Conservation (phyloP, 2,113 vertebrate genomes). For the Agelaius phoeniceus region DNA sequence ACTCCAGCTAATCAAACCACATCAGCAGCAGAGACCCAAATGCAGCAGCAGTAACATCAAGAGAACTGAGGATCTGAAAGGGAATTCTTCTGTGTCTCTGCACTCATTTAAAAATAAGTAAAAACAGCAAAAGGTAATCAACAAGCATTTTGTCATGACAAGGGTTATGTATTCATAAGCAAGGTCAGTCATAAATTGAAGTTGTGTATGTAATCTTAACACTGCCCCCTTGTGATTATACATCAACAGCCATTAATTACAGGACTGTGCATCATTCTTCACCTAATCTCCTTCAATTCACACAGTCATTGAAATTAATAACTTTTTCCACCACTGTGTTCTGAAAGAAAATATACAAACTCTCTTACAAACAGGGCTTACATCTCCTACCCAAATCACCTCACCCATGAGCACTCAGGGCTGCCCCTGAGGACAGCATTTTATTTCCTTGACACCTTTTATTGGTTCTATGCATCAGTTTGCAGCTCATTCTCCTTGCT, state of each 20-base stretch:
- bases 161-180: background rate
- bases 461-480: background rate
- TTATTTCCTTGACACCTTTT: background rate
- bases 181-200: background rate
- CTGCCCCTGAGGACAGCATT: background rate
- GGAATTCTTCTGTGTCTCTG: background rate
- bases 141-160: background rate
- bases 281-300: background rate
- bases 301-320: background rate
- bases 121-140: background rate
- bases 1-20: background rate
- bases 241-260: background rate
- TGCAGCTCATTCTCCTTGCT: background rate
- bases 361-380: background rate
- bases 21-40: background rate
- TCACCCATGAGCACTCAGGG: background rate
- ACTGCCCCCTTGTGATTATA: slow-evolving; percentile 58
- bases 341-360: background rate
- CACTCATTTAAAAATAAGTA: background rate
- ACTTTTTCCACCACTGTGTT: background rate
- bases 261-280: background rate
- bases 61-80: background rate
- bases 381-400: background rate
- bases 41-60: background rate
- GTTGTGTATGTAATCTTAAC: slow-evolving; percentile 9